These are phyloP conservation scores for Ellobium chinense DNA, from an alignment of 2,888 invertebrate genomes.

Conservation along the genomic window DNA sequence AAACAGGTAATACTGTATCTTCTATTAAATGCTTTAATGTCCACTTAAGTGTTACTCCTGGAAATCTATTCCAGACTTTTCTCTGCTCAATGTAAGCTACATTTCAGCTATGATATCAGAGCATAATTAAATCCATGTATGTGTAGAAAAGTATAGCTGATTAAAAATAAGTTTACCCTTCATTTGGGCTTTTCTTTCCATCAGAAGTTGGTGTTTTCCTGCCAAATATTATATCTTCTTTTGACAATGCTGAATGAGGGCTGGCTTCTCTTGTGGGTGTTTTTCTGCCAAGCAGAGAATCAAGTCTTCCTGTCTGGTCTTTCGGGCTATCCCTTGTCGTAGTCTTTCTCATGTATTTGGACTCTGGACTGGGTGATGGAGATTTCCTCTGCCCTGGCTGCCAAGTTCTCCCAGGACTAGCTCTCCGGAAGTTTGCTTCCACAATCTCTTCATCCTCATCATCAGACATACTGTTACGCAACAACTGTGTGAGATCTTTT, in stretches of 20 bases:
- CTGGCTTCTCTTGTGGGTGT: slow-evolving; percentile 39
- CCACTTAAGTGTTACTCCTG: too few species aligned
- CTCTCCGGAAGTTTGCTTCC: slow-evolving; percentile 14
- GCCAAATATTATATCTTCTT: slow-evolving; percentile 68
- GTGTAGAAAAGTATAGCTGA: not conserved
- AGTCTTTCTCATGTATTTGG: slow-evolving; percentile 29
- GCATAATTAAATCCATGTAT: too few species aligned
- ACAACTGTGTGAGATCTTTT: slow-evolving; percentile 31
- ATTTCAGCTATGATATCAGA: too few species aligned
- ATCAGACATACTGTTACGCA: slow-evolving; percentile 51
- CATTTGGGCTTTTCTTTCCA: slow-evolving; percentile 17
- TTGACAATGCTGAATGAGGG: slow-evolving; percentile 50
- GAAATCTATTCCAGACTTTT: too few species aligned
- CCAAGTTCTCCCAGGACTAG: slow-evolving; percentile 7
- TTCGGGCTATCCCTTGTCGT: slow-evolving; percentile 25
- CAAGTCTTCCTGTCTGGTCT: slow-evolving; percentile 23
- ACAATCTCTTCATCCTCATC: slow-evolving; percentile 54
- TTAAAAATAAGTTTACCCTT: slow-evolving; percentile 28
- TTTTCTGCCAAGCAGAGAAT: slow-evolving; percentile 38
- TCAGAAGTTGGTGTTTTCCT: slow-evolving; percentile 60
- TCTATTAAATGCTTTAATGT: too few species aligned
- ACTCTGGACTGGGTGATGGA: slow-evolving; percentile 35
- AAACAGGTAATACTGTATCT: too few species aligned
- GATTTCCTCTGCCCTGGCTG: slow-evolving; percentile 31
- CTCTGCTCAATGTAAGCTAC: too few species aligned